Conservation (phyloP, 2,113 vertebrate species). For the Gymnarchus niloticus region DNA sequence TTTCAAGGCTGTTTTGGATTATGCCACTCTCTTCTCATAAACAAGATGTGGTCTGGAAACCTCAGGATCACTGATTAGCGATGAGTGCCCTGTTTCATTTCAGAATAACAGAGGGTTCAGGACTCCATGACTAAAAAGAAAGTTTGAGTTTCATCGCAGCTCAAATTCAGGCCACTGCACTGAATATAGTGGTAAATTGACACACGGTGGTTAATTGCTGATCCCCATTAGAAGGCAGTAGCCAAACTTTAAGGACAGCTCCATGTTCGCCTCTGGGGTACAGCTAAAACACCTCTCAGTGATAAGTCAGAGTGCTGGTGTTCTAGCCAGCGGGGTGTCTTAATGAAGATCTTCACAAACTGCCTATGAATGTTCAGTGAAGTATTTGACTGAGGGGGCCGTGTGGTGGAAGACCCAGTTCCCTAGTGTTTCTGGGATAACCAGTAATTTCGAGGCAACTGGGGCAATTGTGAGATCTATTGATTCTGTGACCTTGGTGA, state of each 20-base stretch:
- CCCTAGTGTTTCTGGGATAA: background rate
- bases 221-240: background rate
- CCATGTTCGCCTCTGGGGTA: background rate
- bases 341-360: background rate
- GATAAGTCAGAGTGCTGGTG: background rate
- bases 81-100: background rate
- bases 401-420: background rate
- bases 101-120: constrained; percentile 6
- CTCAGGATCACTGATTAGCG: background rate
- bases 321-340: background rate
- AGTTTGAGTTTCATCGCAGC: background rate
- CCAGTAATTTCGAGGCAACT: background rate
- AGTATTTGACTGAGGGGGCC: background rate
- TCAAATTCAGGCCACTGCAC: background rate
- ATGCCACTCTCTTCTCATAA: background rate
- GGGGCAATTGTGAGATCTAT: background rate
- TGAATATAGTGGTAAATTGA: background rate
- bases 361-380: too few species aligned
- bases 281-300: background rate
- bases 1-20: background rate
- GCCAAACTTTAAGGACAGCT: background rate
- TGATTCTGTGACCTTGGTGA: background rate
- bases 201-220: background rate
- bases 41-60: background rate
- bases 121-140: constrained; percentile 1